Base-by-base conservation (phyloP, 2,113 vertebrate genomes). In the Psilopsiagon aurifrons region DNA sequence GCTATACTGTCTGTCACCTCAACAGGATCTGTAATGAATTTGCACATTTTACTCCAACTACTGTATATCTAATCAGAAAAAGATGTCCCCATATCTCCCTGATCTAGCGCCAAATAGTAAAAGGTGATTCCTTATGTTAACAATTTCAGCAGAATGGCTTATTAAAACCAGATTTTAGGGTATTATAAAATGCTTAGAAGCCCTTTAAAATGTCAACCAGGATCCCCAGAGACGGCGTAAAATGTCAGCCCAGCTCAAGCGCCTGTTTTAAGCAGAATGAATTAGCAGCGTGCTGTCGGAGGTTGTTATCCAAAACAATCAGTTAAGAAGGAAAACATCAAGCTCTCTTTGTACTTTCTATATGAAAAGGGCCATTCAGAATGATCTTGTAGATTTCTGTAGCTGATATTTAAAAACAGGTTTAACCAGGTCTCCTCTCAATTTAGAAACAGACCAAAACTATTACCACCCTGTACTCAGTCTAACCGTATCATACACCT, bases 181-280 rank as follows among this genome's bases (percentile, higher is more conserved):
- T 98, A 98, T 99, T 99, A 99, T 99, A 99, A 99, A 99, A 99
- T 98, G 99, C 99, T 99, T 99, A 99, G 99, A 99, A 99, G 99
- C 99, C 99, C 99, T 99, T 99, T 99, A 99, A 99, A 99, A 99
- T 99, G 99, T 99, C 99, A 99, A 98, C 98, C 97, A 98, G 97
- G 98, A 98, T 99, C 99, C 98, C 99, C 95, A 98, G 99, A 99
- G 99, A 99, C 98, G 95, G 98, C 97, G 95, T 98, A 98, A 99
- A 99, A 99, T 99, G 99, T 99, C 99, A 99, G 98, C 97, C 98
- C 97, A 98, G 98, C 98, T 98, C 97, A 98, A 98, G 98, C 97
- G 98, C 98, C 98, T 99, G 98, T 99, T 99, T 99, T 99, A 99
- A 98, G 98, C 98, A 98, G 99, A 99, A 99, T 98, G 98, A 99